Base-by-base conservation (phyloP, 2,113 vertebrate genomes). In the Nothoprocta perdicaria region DNA sequence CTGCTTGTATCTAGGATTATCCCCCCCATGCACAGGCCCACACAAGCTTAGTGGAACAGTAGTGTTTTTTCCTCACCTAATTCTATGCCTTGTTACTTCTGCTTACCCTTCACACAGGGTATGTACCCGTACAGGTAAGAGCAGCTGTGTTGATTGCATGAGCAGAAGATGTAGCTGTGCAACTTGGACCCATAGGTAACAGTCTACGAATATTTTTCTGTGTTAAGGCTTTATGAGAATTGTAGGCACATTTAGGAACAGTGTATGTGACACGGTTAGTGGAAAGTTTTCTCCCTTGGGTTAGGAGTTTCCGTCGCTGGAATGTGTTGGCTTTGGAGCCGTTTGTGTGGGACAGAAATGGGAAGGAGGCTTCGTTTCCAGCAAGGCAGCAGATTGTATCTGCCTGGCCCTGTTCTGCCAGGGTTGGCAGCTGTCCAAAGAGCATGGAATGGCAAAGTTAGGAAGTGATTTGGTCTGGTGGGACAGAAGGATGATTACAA, bases 31-130 rank as follows among this genome's bases (percentile, higher is more conserved):
- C 53, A 29, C 29, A 9, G 9, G 14, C 21, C 24, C 7, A 31
- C 52, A 53, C 4, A 7, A 12, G 50, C 23, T 35, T 52, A 17
- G 10, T 52, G 48, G 38, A 86, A 68, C 83, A 76, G 14, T 52
- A 21, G 16, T 40, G n/a, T 62, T 93, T 81, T 6, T 73, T 24
- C 31, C n/a, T 95, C n/a, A 24, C 18, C 8, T 15, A 41, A 38
- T 33, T 72, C 81, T 52, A 48, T 91, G 31, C 31, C 31, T 1
- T 0, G 2, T 86, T 86, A 33, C 18, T 65, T 22, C 22, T 43
- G 61, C 31, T 14, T 60, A 0, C 40, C 55, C 19, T 84, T 75
- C 1, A 0, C 2, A 1, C 27, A n/a, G 27, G 27, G 48, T 38
- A 18, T 23, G 48, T 48, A 48, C 22, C 13, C 29, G 14, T 29